phyloP scores from a whole-genome alignment of 2,113 vertebrate species.

The Sander lucioperca region DNA sequence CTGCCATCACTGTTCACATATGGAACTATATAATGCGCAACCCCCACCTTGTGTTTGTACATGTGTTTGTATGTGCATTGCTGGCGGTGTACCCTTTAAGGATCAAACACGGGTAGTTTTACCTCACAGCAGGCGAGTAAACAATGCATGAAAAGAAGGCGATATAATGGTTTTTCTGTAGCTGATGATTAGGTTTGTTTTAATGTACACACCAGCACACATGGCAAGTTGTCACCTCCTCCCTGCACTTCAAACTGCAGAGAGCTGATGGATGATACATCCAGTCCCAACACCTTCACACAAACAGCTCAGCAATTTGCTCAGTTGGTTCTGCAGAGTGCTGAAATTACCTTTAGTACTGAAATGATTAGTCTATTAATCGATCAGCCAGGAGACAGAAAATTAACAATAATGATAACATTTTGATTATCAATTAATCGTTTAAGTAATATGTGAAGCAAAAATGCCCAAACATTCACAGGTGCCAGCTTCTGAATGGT shows the following conservation, averaged over 20 bases:
- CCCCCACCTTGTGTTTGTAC: constrained; percentile 47
- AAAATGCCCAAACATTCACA: not conserved
- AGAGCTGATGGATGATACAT: constrained; percentile 24
- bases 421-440: constrained; percentile 12
- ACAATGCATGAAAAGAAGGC: constrained; percentile 30
- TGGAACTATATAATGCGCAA: constrained; percentile 47
- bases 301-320: not conserved
- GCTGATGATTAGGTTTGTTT: constrained; percentile 63
- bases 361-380: constrained; percentile 19
- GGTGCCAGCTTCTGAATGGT: not conserved
- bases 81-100: constrained; percentile 46
- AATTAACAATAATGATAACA: not conserved
- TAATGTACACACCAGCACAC: constrained; percentile 36
- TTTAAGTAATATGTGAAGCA: constrained; percentile 7
- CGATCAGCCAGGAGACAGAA: not conserved
- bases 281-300: not conserved
- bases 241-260: constrained; percentile 32
- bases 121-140: constrained; percentile 46
- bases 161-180: constrained; percentile 18
- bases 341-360: constrained; percentile 4
- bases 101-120: constrained; percentile 58
- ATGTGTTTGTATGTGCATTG: constrained; percentile 30
- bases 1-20: constrained; percentile 58
- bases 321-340: not conserved
- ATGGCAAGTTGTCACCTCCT: constrained; percentile 37